Evolutionary conservation across 2,888 invertebrate genomes (phyloP).

Genomic region (Scaptomyza polygonia): DNA sequence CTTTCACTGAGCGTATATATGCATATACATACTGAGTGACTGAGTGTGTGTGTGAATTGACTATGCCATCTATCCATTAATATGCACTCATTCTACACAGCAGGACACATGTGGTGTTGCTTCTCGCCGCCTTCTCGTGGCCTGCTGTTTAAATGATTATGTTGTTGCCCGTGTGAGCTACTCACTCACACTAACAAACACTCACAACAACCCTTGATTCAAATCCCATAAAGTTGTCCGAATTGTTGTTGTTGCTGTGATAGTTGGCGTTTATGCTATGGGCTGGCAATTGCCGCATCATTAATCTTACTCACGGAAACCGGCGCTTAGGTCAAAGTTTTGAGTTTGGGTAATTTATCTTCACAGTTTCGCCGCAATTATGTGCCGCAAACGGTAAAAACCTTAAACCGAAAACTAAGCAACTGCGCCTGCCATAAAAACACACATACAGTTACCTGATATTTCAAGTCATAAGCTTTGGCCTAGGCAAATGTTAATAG

Average conservation of each 20-base stretch:
- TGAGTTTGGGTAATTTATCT: constrained; percentile 79
- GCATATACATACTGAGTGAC: constrained; percentile 3
- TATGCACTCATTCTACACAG: constrained; percentile 75
- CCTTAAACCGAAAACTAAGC: constrained; percentile 24
- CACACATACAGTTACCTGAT: constrained; percentile 11
- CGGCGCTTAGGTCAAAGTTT: constrained; percentile 80
- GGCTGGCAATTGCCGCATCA: constrained; percentile 71
- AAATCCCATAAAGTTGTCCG: constrained; percentile 72
- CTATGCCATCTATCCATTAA: constrained; percentile 68
- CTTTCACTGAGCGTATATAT: constrained; percentile 59
- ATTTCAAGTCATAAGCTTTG: not conserved
- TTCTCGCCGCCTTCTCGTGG: constrained; percentile 25
- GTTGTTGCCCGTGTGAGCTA: constrained; percentile 50
- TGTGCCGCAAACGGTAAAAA: constrained; percentile 65
- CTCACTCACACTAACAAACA: constrained; percentile 11
- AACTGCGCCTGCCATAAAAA: constrained; percentile 2
- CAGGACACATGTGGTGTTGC: constrained; percentile 58
- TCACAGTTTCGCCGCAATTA: constrained; percentile 75
- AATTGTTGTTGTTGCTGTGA: constrained; percentile 50
- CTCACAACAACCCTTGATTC: constrained; percentile 54
- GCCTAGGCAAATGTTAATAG: constrained; percentile 31
- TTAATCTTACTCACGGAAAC: constrained; percentile 80
- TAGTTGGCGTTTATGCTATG: constrained; percentile 70
- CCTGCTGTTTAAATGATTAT: constrained; percentile 73
- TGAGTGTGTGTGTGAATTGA: constrained; percentile 13